Percentiles rank a stretch among this genome's conserved stretches.
Evolutionary conservation across 2,113 vertebrate species (phyloP).

Genomic region (Formicarius rufipectus): DNA sequence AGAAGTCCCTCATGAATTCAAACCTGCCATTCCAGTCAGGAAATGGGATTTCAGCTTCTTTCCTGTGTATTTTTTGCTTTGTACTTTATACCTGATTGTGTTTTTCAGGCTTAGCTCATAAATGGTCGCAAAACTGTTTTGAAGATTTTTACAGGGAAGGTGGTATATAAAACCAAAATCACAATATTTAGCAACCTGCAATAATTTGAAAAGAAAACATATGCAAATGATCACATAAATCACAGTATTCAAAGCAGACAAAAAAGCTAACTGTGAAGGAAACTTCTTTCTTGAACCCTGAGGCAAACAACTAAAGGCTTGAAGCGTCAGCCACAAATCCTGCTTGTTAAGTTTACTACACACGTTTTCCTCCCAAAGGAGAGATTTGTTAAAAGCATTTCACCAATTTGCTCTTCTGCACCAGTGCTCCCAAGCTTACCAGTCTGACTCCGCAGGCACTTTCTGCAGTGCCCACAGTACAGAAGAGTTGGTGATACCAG

Average conservation of each 20-base stretch:
- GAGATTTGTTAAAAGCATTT: neutral
- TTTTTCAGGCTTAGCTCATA: neutral
- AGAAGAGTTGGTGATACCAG: neutral
- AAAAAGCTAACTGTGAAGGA: neutral
- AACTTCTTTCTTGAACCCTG: neutral
- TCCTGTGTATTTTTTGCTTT: neutral
- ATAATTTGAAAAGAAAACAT: neutral
- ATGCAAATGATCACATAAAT: neutral
- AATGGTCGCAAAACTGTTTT: neutral
- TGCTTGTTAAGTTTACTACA: neutral
- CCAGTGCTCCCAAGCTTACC: neutral
- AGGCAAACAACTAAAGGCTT: neutral
- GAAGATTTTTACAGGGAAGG: neutral
- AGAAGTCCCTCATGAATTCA: neutral
- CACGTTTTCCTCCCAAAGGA: accelerated
- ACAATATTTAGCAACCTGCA: neutral
- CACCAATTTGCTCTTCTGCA: accelerated
- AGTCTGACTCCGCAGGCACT: accelerated
- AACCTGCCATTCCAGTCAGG: neutral
- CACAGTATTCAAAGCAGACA: neutral
- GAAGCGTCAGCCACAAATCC: neutral
- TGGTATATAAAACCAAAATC: neutral
- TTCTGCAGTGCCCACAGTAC: neutral
- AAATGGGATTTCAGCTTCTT: neutral
- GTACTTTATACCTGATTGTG: neutral